Base-by-base conservation (phyloP, 2,113 vertebrate species). In the Triplophysa siluroides region DNA sequence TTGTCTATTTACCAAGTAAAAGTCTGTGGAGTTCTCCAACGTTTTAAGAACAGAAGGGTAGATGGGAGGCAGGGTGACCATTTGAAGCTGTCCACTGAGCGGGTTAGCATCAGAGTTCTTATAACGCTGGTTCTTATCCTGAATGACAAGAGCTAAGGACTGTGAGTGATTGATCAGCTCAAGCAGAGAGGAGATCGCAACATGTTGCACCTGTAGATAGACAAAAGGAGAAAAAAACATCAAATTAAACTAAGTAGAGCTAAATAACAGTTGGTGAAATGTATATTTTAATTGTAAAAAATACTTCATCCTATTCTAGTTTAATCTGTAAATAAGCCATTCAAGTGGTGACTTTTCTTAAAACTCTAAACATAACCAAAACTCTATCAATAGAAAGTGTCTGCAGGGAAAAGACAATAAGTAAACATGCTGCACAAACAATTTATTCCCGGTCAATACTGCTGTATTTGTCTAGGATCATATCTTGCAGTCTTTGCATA, bases 81-180 rank as follows among this genome's bases (percentile, higher is more conserved):
- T 98, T 88, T 98, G 97, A 69, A 99, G 88, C 78, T 90, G 94
- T 73, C 96, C 96, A 50, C 93, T 93, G 81, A 96, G 93, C 0
- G 94, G 95, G 83, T 91, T 96, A 79, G 92, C 89, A 10, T 93
- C 94, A 0, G 93, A 93, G 70, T 47, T 90, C 85, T 94, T 95
- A 81, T 95, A 94, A 52, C 96, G 93, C 38, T 91, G 94, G 87
- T 94, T 94, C 88, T 96, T 95, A 91, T 99, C 98, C 87, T 98
- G 92, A 38, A 98, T 96, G 81, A 99, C 96, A 8, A 98, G 91
- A 0, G 96, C 95, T 26, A 99, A 88, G 5, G 98, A 98, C 91
- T 98, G 96, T 45, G 98, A 98, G 62, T 98, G 97, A 89, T 95
- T 98, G 81, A 98, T 94, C 72, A 96, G 88, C 83, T 98, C 98